Base-by-base conservation (phyloP, 2,797 vertebrate genomes). In the Myotis daubentonii region DNA sequence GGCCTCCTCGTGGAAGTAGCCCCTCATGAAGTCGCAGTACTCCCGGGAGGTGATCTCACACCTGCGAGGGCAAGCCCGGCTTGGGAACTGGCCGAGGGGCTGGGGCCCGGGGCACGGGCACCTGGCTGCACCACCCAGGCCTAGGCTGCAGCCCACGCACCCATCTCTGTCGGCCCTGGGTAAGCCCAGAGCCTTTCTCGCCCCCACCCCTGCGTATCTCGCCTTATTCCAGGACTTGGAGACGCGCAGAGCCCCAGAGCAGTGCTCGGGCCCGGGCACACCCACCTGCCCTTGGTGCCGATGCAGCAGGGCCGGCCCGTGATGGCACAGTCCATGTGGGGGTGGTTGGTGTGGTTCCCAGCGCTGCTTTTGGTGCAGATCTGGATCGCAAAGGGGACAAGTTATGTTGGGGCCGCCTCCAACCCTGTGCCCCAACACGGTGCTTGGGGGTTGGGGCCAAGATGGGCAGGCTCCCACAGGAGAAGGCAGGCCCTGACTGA, bases 41-140 rank as follows among this genome's bases (percentile, higher is more conserved):
- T 99, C 99, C 86, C 99, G 98, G 66, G 99, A 99, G 75, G 99
- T 99, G 98, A 99, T 99, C 98, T 99, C 99, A 98, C 99, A 99
- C 98, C 99, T 99, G 89, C 36, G 93, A 71, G 51, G 79, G 78
- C 74, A 76, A 62, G 55, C 62, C 62, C 30, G 28, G 17, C n/a
- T 72, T 44, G 41, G 25, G 71, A 70, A 47, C n/a, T 25, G 16
- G 16, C 28, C 41, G 23, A 7, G 0, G 51, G 8, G 22, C 72
- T 36, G 22, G 38, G 12, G 22, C 33, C 72, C 36, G n/a, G 2
- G 36, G 5, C 72, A 28, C 23, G 55, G n/a, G 41, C 5, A 2
- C 36, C 38, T 13, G 41, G 44, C 19, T 16, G 1, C 8, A n/a
- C 33, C 57, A 17, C 30, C 11, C 84, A 44, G n/a, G 22, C 66